Evolutionary conservation across 2,888 invertebrate genomes (phyloP), one percentile per base, ranked within the genome.

Genomic region (Melipona bicolor): DNA sequence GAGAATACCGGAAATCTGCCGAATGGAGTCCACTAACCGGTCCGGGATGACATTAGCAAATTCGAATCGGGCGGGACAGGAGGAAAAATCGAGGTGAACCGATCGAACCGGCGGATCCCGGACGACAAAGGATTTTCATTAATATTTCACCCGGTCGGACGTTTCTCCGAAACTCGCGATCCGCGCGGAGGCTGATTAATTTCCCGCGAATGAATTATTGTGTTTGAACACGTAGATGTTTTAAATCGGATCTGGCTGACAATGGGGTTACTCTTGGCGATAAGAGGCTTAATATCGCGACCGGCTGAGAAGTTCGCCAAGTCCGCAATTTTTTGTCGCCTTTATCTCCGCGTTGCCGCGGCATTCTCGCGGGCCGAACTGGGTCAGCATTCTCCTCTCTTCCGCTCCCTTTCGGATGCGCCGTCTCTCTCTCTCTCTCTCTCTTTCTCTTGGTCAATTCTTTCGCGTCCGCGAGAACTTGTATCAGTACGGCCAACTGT

Each of bases 241-340:
- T 43, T 68, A 83, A 83, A 83, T 83, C 83, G 75, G 81, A 81
- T 81, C 76, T 36, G 54, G 4, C 19, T 54, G 77, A 61, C 82
- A 77, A 74, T 74, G 72, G 83, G 59, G 73, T 74, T 77, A 77
- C 77, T 65, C 9, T 49, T 59, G 24, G 54, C 73, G 77, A 82
- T 83, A 83, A 83, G 83, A 77, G 70, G 83, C 82, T 83, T 83
- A 83, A 83, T 83, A 74, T 77, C 83, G 54, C 70, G 73, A 59
- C 72, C 32, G 52, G 69, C 19, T 69, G 82, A 77, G 82, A 73
- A 77, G 77, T 82, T 83, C 67, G 81, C 82, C 83, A 65, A 77
- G 77, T 70, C 73, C 70, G 70, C 73, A 61, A 72, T 73, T 77
- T 82, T 79, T 83, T 74, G 27, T 59, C 72, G 43, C 62, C 56